Evolutionary conservation across 2,113 vertebrate species (phyloP), one percentile per base, ranked within the genome.

Genomic region (Zosterops borbonicus): DNA sequence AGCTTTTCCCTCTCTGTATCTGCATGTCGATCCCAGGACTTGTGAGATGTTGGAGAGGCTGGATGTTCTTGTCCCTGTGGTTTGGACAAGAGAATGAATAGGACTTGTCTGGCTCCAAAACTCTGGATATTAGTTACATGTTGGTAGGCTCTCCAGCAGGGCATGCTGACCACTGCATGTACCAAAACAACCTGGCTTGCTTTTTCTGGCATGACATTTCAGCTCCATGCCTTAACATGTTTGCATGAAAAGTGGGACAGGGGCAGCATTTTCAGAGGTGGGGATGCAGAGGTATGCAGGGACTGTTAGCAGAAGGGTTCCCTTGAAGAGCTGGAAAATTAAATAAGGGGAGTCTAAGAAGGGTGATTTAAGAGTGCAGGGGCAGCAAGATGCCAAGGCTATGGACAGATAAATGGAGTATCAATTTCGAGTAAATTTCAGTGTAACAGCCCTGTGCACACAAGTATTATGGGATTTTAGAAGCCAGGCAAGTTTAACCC

Each of bases 351-450:
- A 92, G 47, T 60, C 56, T 68, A 75, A 83, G 64, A 75, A 91
- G 50, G 27, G 35, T 83, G 85, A 90, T 92, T 93, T 86, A 93
- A 68, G 60, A 93, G 37, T 35, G n/a, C 33, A 89, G 84, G 68
- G 56, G 28, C 79, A 94, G 47, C 39, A 78, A 92, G 82, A 93
- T 90, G 60, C 82, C 63, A 90, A 75, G 41, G 52, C 73, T 89
- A 67, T 67, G 89, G 88, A 58, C 8, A 89, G 86, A 94, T 59
- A 92, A 95, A 90, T 83, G 76, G 39, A 92, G 33, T 42, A 81
- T 86, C 83, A 86, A 25, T 89, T 78, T 92, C 67, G 60, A 90
- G 56, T 60, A 86, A 95, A 96, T 90, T 93, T 64, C 80, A 95
- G 86, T 39, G 80, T 74, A 90, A 78, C 60, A 93, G 73, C 49